phyloP scores from a whole-genome alignment of 2,888 invertebrate genomes.

The Sesia apiformis region DNA sequence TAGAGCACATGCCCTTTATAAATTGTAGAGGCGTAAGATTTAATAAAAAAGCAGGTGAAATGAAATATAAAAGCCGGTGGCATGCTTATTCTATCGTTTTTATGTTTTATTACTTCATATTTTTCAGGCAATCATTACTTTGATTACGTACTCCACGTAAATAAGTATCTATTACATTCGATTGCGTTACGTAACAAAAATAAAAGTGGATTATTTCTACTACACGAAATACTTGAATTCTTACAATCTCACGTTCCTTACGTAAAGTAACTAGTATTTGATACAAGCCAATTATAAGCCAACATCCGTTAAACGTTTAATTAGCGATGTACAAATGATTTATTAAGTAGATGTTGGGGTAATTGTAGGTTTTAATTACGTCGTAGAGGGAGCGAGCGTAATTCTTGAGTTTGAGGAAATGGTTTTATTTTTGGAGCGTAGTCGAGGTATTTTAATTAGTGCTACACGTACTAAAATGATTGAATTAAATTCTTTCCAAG shows the following conservation, averaged over 20 bases:
- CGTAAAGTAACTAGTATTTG: background rate
- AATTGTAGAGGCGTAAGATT: no score
- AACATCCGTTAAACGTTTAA: conserved; percentile 23
- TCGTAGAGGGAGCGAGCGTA: background rate
- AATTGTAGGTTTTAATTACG: conserved; percentile 3
- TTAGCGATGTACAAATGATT: conserved; percentile 14
- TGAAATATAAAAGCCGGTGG: no score
- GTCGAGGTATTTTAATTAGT: background rate
- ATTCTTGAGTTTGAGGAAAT: conserved; percentile 2
- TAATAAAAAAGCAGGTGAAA: no score
- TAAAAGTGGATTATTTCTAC: background rate
- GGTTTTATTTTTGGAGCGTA: background rate
- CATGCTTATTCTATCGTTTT: background rate
- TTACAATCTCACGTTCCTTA: background rate
- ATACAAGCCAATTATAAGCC: conserved; percentile 20
- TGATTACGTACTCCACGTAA: background rate
- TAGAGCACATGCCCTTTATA: no score
- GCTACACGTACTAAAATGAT: no score
- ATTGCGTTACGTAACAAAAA: background rate
- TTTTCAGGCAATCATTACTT: background rate
- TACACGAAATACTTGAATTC: background rate
- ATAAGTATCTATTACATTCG: background rate
- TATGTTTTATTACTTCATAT: background rate
- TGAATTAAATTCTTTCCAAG: no score
- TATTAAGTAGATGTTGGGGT: background rate